Evolutionary conservation across 2,113 vertebrate species (phyloP), one percentile per base, ranked within the genome.

Genomic region (Coturnix japonica): DNA sequence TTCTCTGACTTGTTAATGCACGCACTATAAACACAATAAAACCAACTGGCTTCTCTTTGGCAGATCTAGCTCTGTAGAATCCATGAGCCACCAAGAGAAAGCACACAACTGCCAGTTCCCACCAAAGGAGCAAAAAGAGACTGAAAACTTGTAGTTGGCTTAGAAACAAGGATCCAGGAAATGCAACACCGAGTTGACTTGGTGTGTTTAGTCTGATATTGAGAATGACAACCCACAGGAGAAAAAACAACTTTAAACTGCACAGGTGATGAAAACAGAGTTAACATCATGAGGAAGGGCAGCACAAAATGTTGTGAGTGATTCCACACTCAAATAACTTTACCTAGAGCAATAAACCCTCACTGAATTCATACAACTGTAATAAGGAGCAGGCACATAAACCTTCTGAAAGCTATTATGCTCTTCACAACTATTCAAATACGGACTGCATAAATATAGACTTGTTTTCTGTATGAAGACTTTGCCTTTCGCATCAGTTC

Each of bases 191-290:
- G 41, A 78, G 39, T 44, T 53, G 10, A 77, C 69, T 56, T 59
- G 63, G 14, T 19, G 5, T 3, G n/a, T 41, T 8, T 31, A 65
- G 60, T 0, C 0, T 5, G 7, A 28, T 23, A 57, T 14, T 61
- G 46, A 84, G 70, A 77, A 66, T 28, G 33, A 61, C 0, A 5
- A 56, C 35, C 14, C 41, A 51, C 30, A 44, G 7, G 39, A 81
- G 25, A 37, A n/a, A 51, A 51, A 16, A 53, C 9, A 28, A 69
- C 65, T 51, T 61, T 25, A 21, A 81, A 76, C 31, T 7, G 6
- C 39, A 35, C 26, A 64, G 46, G 43, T 23, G 57, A 44, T 18
- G 65, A 70, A 64, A 37, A 4, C 25, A 22, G 13, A 44, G 11
- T 21, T 51, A 35, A 46, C 18, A 9, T 37, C 11, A 20, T 1